Evolutionary conservation across 2,113 vertebrate genomes (phyloP).

Genomic region (Lathamus discolor): DNA sequence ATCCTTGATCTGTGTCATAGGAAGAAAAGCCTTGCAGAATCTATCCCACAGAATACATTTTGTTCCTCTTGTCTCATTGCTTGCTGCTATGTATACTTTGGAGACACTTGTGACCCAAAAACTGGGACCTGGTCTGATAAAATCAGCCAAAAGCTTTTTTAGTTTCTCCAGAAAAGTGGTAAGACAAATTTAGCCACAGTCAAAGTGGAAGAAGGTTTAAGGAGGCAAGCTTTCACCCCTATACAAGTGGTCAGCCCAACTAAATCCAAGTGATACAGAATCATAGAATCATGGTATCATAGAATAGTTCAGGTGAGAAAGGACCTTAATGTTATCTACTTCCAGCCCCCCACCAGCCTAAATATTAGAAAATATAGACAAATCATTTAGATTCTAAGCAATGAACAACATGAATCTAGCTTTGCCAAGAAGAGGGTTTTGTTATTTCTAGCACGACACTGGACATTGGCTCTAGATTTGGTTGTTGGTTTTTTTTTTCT

Average conservation of each 20-base stretch:
- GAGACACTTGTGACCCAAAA: neutral
- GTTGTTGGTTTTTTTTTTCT: accelerated
- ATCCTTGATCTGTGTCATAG: neutral
- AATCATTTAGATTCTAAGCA: neutral
- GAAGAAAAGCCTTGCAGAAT: neutral
- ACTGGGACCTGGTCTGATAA: neutral
- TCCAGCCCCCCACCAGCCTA: neutral
- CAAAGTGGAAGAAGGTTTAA: neutral
- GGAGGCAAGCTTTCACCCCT: neutral
- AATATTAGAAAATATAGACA: neutral
- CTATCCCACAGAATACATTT: neutral
- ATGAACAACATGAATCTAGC: neutral
- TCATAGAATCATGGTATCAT: neutral
- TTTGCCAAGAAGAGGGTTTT: neutral
- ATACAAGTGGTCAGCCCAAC: neutral
- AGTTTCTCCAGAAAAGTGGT: neutral
- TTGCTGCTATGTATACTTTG: neutral
- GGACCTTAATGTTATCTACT: neutral
- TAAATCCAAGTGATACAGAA: neutral
- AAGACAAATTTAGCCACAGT: neutral
- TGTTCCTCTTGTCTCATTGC: neutral
- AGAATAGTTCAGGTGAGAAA: neutral
- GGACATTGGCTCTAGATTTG: neutral
- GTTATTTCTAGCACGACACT: neutral
- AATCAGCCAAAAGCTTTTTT: neutral